Evolutionary conservation across 2,113 vertebrate species (phyloP).

Genomic region (Phycodurus eques): DNA sequence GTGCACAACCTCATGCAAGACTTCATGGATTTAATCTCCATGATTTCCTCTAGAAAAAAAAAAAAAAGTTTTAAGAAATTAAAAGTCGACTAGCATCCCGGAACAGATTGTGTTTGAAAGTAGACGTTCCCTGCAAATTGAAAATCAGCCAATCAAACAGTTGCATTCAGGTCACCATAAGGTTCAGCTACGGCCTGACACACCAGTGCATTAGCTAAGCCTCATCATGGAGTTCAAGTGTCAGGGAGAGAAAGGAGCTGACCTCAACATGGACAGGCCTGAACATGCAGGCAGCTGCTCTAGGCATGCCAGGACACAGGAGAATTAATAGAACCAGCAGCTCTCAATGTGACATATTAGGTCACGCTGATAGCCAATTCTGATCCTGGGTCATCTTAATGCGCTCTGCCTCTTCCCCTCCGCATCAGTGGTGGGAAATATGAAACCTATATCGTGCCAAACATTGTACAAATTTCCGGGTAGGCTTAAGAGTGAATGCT

Average conservation of each 20-base stretch:
- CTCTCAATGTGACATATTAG: slow-evolving; percentile 61
- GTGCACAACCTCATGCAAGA: too few species aligned
- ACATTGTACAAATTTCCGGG: slow-evolving; percentile 60
- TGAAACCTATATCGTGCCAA: slow-evolving; percentile 55
- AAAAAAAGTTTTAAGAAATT: slow-evolving; percentile 7
- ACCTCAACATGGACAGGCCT: slow-evolving; percentile 53
- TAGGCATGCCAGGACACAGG: slow-evolving; percentile 46
- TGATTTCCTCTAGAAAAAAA: neutral
- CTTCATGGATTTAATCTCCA: neutral
- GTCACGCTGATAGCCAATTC: slow-evolving; percentile 52
- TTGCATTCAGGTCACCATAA: slow-evolving; percentile 10
- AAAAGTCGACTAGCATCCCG: neutral
- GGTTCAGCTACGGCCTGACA: slow-evolving; percentile 14
- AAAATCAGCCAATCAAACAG: neutral
- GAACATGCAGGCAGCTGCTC: slow-evolving; percentile 67
- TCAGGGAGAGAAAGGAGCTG: slow-evolving; percentile 45
- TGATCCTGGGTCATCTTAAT: slow-evolving; percentile 64
- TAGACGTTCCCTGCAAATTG: neutral
- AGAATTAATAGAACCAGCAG: slow-evolving; percentile 69
- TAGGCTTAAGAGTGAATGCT: slow-evolving; percentile 46
- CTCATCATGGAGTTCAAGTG: slow-evolving; percentile 42
- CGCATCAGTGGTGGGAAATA: slow-evolving; percentile 57
- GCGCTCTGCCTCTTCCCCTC: slow-evolving; percentile 56
- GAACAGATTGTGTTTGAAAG: neutral
- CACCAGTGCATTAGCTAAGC: slow-evolving; percentile 12